phyloP scores from a whole-genome alignment of 2,797 vertebrate species.

The Dendrocincla fuliginosa region DNA sequence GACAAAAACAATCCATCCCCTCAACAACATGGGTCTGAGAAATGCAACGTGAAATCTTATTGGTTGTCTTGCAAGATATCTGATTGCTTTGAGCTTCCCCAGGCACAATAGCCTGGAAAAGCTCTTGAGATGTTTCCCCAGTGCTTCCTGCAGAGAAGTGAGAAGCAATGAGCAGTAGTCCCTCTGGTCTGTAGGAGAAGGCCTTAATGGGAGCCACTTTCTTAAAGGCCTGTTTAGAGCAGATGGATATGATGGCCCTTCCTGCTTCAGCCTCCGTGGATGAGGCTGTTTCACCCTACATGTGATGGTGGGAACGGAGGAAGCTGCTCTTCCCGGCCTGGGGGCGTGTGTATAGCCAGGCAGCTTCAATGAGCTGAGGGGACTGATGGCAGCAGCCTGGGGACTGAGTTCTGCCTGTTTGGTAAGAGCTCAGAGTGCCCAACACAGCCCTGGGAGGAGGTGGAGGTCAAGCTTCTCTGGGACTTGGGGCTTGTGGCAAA shows the following conservation, averaged over 20 bases:
- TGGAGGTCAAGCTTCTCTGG: neutral
- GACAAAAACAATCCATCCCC: neutral
- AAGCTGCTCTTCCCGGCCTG: neutral
- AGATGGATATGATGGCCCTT: neutral
- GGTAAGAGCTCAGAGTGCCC: neutral
- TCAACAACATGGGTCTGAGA: neutral
- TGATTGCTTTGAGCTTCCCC: neutral
- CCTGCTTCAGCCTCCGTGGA: neutral
- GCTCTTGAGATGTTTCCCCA: neutral
- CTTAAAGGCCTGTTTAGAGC: neutral
- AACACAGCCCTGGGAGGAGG: neutral
- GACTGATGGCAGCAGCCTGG: neutral
- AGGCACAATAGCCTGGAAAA: neutral
- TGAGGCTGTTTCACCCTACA: neutral
- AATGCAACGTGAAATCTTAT: neutral
- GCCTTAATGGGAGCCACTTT: neutral
- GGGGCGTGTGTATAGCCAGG: fast-evolving
- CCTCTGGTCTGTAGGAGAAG: neutral
- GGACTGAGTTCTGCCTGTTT: neutral
- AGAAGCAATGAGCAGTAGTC: neutral
- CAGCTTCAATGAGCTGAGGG: neutral
- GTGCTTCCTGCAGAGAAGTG: neutral
- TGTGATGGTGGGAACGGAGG: neutral
- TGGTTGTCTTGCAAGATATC: neutral
- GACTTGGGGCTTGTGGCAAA: fast-evolving